phyloP scores from a whole-genome alignment of 2,797 vertebrate species.

The Melopsittacus undulatus region DNA sequence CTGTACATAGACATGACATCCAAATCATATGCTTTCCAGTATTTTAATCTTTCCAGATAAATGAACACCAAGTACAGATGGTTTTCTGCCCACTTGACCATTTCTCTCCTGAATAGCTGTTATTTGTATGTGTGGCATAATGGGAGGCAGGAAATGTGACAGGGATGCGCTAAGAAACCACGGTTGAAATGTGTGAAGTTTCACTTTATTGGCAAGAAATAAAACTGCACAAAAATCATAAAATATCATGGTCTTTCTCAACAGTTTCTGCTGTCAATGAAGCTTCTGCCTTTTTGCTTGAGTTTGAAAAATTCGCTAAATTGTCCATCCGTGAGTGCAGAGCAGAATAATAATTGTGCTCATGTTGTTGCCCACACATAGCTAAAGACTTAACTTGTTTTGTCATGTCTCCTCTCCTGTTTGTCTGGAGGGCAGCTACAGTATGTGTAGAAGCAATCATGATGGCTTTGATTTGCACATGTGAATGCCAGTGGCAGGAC shows the following conservation, averaged over 20 bases:
- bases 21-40: conserved; percentile 33
- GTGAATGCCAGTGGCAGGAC: not conserved
- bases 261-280: not conserved
- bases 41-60: conserved; percentile 11
- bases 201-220: not conserved
- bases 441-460: accelerated
- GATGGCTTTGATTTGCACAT: not conserved
- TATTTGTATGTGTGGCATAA: not conserved
- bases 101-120: conserved; percentile 6
- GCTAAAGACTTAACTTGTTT: conserved; percentile 1
- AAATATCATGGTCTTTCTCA: not conserved
- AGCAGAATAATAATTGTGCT: not conserved
- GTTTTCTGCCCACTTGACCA: not conserved
- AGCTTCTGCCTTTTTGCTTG: not conserved
- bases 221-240: not conserved
- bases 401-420: not conserved
- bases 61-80: not conserved
- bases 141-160: not conserved
- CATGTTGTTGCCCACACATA: not conserved
- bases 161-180: not conserved
- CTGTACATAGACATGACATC: not conserved
- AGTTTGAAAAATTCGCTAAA: not conserved
- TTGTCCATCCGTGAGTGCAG: not conserved
- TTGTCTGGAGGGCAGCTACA: not conserved
- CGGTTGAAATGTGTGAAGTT: not conserved